A percentile compares a stretch with the other conserved stretches of the same genome.
Conservation (phyloP, 2,797 vertebrate species). For the Muraenolepis orangiensis region DNA sequence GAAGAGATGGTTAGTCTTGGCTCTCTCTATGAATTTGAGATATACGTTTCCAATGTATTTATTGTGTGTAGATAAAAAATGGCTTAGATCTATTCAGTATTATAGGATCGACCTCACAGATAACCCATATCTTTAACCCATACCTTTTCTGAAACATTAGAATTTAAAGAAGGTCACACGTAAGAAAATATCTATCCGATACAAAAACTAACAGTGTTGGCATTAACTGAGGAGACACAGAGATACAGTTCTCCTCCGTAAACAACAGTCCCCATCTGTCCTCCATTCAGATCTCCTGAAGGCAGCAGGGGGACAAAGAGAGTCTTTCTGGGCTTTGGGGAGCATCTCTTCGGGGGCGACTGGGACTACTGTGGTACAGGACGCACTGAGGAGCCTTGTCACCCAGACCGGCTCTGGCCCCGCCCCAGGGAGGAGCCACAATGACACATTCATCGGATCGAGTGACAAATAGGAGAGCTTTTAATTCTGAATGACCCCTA, state of each 20-base stretch:
- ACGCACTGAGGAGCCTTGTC: constrained; percentile 1
- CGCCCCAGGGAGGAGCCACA: neutral
- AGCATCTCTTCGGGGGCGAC: neutral
- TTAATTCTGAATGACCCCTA: neutral
- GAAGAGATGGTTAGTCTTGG: neutral
- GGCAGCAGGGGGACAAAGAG: neutral
- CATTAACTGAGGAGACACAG: neutral
- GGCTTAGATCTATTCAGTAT: neutral
- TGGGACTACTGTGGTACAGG: neutral
- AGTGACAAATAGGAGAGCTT: neutral
- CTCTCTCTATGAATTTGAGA: neutral
- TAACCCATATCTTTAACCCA: neutral
- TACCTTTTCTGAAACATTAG: no score
- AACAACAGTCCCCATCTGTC: neutral
- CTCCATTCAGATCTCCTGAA: neutral
- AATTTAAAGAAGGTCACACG: neutral
- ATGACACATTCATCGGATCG: neutral
- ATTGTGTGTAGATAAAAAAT: neutral
- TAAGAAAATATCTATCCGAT: neutral
- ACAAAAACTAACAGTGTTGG: neutral
- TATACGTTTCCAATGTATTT: neutral
- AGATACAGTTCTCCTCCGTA: neutral
- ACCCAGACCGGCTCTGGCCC: neutral
- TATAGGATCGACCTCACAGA: neutral
- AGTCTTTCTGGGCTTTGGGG: constrained; percentile 3